phyloP scores from a whole-genome alignment of 2,113 vertebrate species.

The Addax nasomaculatus region DNA sequence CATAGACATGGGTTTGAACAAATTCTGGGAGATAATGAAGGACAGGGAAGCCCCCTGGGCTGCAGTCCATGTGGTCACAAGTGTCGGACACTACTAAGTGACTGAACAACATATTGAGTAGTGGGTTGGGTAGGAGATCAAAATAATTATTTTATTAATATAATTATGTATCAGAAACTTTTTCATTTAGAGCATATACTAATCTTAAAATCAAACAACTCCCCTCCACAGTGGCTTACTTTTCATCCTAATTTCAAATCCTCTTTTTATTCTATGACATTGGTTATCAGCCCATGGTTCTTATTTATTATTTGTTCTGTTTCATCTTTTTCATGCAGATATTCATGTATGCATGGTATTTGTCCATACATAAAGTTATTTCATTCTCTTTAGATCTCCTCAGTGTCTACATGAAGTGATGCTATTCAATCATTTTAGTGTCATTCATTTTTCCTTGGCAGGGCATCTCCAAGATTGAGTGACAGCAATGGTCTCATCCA shows the following conservation, averaged over 20 bases:
- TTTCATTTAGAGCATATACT: not conserved
- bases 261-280: not conserved
- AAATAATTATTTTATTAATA: not conserved
- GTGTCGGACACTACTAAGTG: not conserved
- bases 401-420: fast-evolving
- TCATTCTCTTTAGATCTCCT: not conserved
- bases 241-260: not conserved
- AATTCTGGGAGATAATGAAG: not conserved
- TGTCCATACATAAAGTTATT: not conserved
- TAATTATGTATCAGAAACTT: not conserved
- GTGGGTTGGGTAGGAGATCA: not conserved
- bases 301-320: not conserved
- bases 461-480: not conserved
- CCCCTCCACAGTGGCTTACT: not conserved
- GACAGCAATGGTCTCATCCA: not conserved
- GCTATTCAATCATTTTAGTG: not conserved
- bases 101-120: not conserved
- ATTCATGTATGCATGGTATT: not conserved
- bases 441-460: not conserved
- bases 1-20: not conserved
- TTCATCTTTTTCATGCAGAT: not conserved
- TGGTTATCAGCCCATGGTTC: not conserved
- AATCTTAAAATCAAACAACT: not conserved
- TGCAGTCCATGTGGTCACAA: not conserved
- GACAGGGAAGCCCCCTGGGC: not conserved